Evolutionary conservation across 2,888 invertebrate genomes (phyloP).

Genomic region (Scrobipalpa costella): DNA sequence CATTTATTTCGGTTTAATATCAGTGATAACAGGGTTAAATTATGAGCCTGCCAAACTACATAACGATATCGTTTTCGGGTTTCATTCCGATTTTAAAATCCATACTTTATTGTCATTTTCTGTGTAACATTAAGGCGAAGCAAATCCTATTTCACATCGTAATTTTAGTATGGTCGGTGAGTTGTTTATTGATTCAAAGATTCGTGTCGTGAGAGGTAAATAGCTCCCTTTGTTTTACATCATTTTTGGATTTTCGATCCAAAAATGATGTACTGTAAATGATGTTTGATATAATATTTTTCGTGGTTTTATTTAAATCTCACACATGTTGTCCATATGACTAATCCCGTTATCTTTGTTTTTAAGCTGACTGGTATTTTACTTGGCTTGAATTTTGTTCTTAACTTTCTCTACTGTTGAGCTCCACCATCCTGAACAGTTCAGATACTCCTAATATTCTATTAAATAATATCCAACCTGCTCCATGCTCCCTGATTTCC

Average conservation of each 20-base stretch:
- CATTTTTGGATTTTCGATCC: too few relatives aligned
- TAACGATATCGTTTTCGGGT: conserved; percentile 1
- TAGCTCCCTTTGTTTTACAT: too few relatives aligned
- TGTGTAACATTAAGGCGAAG: neutral
- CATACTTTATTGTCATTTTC: neutral
- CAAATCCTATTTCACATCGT: neutral
- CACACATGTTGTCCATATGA: too few relatives aligned
- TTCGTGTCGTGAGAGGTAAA: neutral
- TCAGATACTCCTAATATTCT: neutral
- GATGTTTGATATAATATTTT: too few relatives aligned
- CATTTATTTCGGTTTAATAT: conserved; percentile 24
- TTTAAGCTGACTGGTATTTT: too few relatives aligned
- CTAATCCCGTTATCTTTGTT: too few relatives aligned
- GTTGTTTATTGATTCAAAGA: neutral
- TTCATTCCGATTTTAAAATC: conserved; percentile 18
- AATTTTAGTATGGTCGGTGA: neutral
- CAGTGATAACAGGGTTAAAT: conserved; percentile 17
- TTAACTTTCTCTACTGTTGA: too few relatives aligned
- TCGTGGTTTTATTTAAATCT: too few relatives aligned
- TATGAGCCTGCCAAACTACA: conserved; percentile 18
- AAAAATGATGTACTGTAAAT: too few relatives aligned
- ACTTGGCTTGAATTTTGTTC: too few relatives aligned
- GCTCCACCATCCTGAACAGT: too few relatives aligned
- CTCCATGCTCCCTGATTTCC: conserved; percentile 8
- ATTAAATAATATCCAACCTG: neutral